phyloP scores from a whole-genome alignment of 2,113 vertebrate genomes.

The Cochlearius cochlearius region DNA sequence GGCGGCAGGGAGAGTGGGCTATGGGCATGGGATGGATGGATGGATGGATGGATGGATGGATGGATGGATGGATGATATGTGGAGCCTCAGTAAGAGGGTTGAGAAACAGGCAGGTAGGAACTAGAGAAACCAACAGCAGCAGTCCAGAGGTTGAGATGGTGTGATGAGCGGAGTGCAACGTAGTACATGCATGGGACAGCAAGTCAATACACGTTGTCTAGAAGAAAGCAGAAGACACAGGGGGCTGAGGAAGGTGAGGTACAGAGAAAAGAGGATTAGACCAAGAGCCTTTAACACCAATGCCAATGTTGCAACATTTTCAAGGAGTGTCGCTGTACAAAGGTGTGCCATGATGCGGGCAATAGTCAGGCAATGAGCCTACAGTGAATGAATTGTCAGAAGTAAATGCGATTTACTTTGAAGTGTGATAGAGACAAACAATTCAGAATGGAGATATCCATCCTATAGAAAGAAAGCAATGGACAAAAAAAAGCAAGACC shows the following conservation, averaged over 20 bases:
- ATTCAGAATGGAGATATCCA: not conserved
- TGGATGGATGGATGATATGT: not conserved
- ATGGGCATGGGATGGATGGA: fast-evolving
- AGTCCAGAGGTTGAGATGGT: not conserved
- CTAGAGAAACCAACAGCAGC: not conserved
- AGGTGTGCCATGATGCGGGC: not conserved
- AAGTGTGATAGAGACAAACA: not conserved
- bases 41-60: not conserved
- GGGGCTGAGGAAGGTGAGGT: not conserved
- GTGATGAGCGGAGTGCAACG: not conserved
- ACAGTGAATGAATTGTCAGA: not conserved
- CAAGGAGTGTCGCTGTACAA: not conserved
- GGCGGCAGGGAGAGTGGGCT: not conserved
- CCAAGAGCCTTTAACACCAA: not conserved
- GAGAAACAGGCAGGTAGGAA: not conserved
- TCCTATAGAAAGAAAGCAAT: not conserved
- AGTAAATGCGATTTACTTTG: not conserved
- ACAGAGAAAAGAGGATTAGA: not conserved
- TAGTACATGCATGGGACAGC: not conserved
- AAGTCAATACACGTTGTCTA: not conserved
- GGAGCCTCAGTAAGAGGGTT: fast-evolving
- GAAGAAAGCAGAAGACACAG: not conserved
- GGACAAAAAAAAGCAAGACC: not conserved
- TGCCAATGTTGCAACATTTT: not conserved
- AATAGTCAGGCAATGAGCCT: not conserved